Percentiles rank a stretch among this genome's conserved stretches.
phyloP scores from a whole-genome alignment of 2,797 vertebrate genomes.

The Siniperca obscura region DNA sequence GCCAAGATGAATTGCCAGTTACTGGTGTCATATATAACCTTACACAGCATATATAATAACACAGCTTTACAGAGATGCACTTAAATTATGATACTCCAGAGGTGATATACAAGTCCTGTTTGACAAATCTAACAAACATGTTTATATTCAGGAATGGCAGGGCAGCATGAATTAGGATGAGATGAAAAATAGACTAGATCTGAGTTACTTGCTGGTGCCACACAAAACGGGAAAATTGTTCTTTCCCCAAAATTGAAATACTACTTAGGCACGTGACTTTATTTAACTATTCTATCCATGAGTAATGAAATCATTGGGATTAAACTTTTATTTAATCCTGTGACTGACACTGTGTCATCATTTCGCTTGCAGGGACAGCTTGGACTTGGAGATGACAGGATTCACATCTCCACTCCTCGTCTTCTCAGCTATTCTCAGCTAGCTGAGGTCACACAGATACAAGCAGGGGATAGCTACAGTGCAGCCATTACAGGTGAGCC shows the following conservation, averaged over 20 bases:
- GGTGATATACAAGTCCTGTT: slow-evolving; percentile 78
- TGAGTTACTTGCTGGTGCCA: slow-evolving; percentile 23
- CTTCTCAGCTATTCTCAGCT: slow-evolving; percentile 57
- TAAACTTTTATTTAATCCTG: slow-evolving; percentile 64
- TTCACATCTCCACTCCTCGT: slow-evolving; percentile 48
- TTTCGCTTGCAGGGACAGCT: slow-evolving; percentile 74
- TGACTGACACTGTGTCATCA: slow-evolving; percentile 50
- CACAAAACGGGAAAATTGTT: slow-evolving; percentile 36
- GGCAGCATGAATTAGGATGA: slow-evolving; percentile 45
- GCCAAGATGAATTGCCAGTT: slow-evolving; percentile 88
- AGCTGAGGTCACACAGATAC: slow-evolving; percentile 47
- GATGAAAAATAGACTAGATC: slow-evolving; percentile 37
- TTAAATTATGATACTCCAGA: slow-evolving; percentile 60
- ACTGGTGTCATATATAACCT: slow-evolving; percentile 85
- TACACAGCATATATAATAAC: slow-evolving; percentile 87
- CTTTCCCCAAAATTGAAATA: slow-evolving; percentile 45
- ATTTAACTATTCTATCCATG: slow-evolving; percentile 52
- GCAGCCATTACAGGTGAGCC: slow-evolving; percentile 68
- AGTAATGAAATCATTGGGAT: slow-evolving; percentile 48
- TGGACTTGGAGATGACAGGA: slow-evolving; percentile 65
- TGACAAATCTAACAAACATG: slow-evolving; percentile 71
- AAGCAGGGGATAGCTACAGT: slow-evolving; percentile 70
- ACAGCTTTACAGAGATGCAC: slow-evolving; percentile 76
- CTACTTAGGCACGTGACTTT: slow-evolving; percentile 45
- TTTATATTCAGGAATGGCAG: slow-evolving; percentile 57